A percentile compares a stretch with the other conserved stretches of the same genome.
Evolutionary conservation across 2,113 vertebrate species (phyloP).

Genomic region (Myrmecophaga tridactyla): DNA sequence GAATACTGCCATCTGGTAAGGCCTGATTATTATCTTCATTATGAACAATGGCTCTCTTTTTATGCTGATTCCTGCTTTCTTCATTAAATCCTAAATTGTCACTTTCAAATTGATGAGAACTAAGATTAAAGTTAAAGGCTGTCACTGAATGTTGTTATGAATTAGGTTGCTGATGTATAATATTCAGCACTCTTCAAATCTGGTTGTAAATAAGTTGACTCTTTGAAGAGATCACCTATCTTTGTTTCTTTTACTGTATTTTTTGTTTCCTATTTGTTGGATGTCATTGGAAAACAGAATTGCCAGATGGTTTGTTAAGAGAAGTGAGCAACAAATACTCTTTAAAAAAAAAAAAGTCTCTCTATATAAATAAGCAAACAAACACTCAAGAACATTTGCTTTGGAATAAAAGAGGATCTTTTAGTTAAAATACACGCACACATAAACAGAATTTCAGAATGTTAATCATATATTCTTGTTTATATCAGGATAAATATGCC

Average conservation of each 20-base stretch:
- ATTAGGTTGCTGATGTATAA: slow-evolving; percentile 6
- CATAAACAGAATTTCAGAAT: background rate
- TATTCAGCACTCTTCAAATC: background rate
- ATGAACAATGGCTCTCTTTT: background rate
- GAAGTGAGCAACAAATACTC: background rate
- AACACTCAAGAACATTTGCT: background rate
- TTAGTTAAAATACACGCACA: background rate
- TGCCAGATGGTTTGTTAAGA: slow-evolving; percentile 49
- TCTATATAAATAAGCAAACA: slow-evolving; percentile 34
- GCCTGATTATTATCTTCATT: slow-evolving; percentile 16
- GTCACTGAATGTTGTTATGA: slow-evolving; percentile 24
- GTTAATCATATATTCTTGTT: slow-evolving; percentile 22
- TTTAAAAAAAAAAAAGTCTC: background rate
- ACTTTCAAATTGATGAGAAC: slow-evolving; percentile 63
- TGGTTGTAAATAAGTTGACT: slow-evolving; percentile 5
- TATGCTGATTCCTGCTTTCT: slow-evolving; percentile 24
- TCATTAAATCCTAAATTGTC: slow-evolving; percentile 8
- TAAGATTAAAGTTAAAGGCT: slow-evolving; percentile 47
- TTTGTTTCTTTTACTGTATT: background rate
- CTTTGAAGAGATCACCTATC: slow-evolving; percentile 30
- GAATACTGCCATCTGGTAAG: background rate
- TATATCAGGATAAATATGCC: background rate
- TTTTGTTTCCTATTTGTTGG: slow-evolving; percentile 5
- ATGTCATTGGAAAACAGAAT: slow-evolving; percentile 20
- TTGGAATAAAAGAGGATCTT: background rate